Conservation (phyloP, 2,888 invertebrate species). For the Drosophila engyochracea region DNA sequence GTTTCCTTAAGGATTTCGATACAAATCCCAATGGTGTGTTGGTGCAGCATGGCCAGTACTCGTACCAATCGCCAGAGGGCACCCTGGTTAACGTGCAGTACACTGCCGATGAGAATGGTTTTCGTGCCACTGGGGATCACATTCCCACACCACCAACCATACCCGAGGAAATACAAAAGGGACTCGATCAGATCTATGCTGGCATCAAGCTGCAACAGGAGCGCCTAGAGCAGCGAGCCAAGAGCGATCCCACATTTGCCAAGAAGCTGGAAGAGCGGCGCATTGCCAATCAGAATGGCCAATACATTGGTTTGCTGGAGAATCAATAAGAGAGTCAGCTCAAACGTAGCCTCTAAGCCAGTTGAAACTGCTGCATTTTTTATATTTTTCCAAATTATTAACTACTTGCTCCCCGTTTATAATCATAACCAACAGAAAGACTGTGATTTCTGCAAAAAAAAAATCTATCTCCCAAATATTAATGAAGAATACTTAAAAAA, state of each 20-base stretch:
- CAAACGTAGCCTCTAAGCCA: slow-evolving; percentile 18
- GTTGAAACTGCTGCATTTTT: slow-evolving; percentile 40
- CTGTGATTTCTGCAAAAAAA: slow-evolving; percentile 60
- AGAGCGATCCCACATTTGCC: slow-evolving; percentile 85
- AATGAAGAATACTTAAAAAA: slow-evolving; percentile 24
- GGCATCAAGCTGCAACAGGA: slow-evolving; percentile 89
- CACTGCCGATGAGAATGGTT: slow-evolving; percentile 93
- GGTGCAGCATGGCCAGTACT: slow-evolving; percentile 92
- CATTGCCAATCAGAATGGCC: slow-evolving; percentile 88
- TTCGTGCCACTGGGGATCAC: slow-evolving; percentile 92
- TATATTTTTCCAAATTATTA: slow-evolving; percentile 33
- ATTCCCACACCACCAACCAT: slow-evolving; percentile 94
- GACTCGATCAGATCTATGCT: slow-evolving; percentile 94
- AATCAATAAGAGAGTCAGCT: slow-evolving; percentile 61
- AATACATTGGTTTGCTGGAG: slow-evolving; percentile 86
- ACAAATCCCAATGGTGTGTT: slow-evolving; percentile 88
- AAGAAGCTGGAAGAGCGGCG: slow-evolving; percentile 84
- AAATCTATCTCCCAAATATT: slow-evolving; percentile 1
- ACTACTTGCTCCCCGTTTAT: neutral
- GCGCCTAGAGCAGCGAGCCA: slow-evolving; percentile 86
- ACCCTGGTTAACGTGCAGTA: slow-evolving; percentile 90
- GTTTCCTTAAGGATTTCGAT: slow-evolving; percentile 89
- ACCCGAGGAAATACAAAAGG: slow-evolving; percentile 94
- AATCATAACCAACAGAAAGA: slow-evolving; percentile 46
- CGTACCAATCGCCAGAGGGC: slow-evolving; percentile 92